These are phyloP conservation scores for Plebejus melissa DNA, from an alignment of 2,888 invertebrate species.

Conservation along the genomic window DNA sequence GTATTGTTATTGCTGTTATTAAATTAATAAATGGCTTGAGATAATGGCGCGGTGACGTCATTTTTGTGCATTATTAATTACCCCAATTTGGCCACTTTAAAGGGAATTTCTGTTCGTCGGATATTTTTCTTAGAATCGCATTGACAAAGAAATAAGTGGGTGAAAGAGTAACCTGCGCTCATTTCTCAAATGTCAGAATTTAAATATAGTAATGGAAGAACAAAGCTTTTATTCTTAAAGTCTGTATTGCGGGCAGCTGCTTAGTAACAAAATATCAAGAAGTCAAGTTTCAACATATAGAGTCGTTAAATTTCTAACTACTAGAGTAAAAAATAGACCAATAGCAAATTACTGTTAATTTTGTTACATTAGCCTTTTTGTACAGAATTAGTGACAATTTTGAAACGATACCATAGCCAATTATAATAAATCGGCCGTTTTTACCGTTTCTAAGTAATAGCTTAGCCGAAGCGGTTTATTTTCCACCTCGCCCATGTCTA, in stretches of 20 bases:
- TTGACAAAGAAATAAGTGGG: not conserved
- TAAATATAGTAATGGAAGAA: not conserved
- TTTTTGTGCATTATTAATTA: not conserved
- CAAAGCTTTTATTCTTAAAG: constrained; percentile 3
- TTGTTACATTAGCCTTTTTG: not conserved
- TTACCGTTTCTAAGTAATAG: not conserved
- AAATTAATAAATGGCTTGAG: not conserved
- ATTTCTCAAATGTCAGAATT: not conserved
- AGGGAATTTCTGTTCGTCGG: not conserved
- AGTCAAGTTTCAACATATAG: not conserved
- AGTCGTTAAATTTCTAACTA: not conserved
- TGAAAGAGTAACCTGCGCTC: not conserved
- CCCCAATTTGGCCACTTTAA: not conserved
- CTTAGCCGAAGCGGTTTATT: not conserved
- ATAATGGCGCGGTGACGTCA: not conserved
- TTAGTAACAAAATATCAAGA: not conserved
- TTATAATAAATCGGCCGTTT: not conserved
- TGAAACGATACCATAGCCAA: not conserved
- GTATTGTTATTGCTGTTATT: not conserved
- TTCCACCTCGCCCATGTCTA: constrained; percentile 17
- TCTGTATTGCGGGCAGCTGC: not conserved
- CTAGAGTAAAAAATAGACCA: not conserved
- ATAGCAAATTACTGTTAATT: not conserved
- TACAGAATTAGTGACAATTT: no score
- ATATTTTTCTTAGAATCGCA: not conserved